These are phyloP conservation scores for Drosophila fulvimacula DNA, from an alignment of 2,888 invertebrate species.

Conservation along the genomic window DNA sequence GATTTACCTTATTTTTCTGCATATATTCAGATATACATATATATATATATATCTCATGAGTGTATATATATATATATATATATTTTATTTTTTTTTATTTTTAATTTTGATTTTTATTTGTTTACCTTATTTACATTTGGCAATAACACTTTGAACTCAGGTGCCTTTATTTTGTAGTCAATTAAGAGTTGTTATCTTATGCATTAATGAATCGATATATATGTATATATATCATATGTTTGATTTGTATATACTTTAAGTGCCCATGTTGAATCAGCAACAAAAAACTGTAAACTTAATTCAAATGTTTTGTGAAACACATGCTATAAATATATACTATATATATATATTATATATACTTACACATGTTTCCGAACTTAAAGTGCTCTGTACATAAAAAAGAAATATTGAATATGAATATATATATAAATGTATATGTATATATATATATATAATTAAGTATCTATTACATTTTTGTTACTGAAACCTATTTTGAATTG, in stretches of 20 bases:
- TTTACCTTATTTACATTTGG: slow-evolving; percentile 64
- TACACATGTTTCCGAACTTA: slow-evolving; percentile 41
- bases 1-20: slow-evolving; percentile 25
- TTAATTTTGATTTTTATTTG: slow-evolving; percentile 27
- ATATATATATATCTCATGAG: slow-evolving; percentile 12
- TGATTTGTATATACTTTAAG: slow-evolving; percentile 35
- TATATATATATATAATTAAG: slow-evolving; percentile 22
- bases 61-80: slow-evolving; percentile 32
- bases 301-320: slow-evolving; percentile 39
- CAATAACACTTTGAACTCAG: slow-evolving; percentile 82
- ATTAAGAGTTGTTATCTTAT: slow-evolving; percentile 82
- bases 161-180: slow-evolving; percentile 83
- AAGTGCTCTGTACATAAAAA: slow-evolving; percentile 45
- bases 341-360: slow-evolving; percentile 7
- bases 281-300: slow-evolving; percentile 64
- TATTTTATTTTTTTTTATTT: slow-evolving; percentile 36
- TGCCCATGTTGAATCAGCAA: slow-evolving; percentile 51
- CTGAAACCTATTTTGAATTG: slow-evolving; percentile 66
- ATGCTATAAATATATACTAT: slow-evolving; percentile 12
- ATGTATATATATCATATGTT: slow-evolving; percentile 24
- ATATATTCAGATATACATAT: slow-evolving; percentile 12
- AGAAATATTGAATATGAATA: slow-evolving; percentile 31
- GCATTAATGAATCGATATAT: slow-evolving; percentile 60
- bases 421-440: slow-evolving; percentile 6
- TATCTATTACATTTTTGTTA: slow-evolving; percentile 64